phyloP scores from a whole-genome alignment of 2,797 vertebrate genomes.

The Hippoglossus hippoglossus region DNA sequence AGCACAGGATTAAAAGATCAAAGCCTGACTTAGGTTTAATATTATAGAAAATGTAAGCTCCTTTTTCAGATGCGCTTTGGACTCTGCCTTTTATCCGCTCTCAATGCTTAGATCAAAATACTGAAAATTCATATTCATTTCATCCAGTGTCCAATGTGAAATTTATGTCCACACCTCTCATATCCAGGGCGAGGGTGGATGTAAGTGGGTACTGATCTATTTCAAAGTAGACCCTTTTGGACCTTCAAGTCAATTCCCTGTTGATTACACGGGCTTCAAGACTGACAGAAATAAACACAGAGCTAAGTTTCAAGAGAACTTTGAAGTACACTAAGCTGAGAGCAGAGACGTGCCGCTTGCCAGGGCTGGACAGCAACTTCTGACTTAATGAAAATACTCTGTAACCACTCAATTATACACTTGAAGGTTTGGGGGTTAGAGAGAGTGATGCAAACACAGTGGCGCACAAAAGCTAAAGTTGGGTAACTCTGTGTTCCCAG shows the following conservation, averaged over 20 bases:
- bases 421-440: slow-evolving; percentile 53
- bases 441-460: slow-evolving; percentile 69
- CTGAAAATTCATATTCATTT: slow-evolving; percentile 81
- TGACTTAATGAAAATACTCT: slow-evolving; percentile 73
- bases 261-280: slow-evolving; percentile 74
- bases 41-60: slow-evolving; percentile 92
- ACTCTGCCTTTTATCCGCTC: slow-evolving; percentile 78
- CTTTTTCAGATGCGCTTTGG: slow-evolving; percentile 85
- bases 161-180: slow-evolving; percentile 78
- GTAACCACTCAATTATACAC: slow-evolving; percentile 71
- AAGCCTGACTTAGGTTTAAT: slow-evolving; percentile 93
- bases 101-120: slow-evolving; percentile 81
- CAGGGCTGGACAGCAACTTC: slow-evolving; percentile 58
- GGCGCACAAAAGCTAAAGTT: slow-evolving; percentile 52
- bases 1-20: slow-evolving; percentile 98
- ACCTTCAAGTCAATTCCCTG: slow-evolving; percentile 72
- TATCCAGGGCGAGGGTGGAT: slow-evolving; percentile 57
- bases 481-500: slow-evolving; percentile 66
- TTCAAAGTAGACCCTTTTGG: slow-evolving; percentile 79
- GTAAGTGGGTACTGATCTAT: slow-evolving; percentile 69
- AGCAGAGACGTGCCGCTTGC: slow-evolving; percentile 44
- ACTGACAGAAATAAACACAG: slow-evolving; percentile 73
- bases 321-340: slow-evolving; percentile 71
- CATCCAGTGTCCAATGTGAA: slow-evolving; percentile 73
- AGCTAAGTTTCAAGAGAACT: slow-evolving; percentile 71